Conservation (phyloP, 2,797 vertebrate genomes). For the Oreortyx pictus region DNA sequence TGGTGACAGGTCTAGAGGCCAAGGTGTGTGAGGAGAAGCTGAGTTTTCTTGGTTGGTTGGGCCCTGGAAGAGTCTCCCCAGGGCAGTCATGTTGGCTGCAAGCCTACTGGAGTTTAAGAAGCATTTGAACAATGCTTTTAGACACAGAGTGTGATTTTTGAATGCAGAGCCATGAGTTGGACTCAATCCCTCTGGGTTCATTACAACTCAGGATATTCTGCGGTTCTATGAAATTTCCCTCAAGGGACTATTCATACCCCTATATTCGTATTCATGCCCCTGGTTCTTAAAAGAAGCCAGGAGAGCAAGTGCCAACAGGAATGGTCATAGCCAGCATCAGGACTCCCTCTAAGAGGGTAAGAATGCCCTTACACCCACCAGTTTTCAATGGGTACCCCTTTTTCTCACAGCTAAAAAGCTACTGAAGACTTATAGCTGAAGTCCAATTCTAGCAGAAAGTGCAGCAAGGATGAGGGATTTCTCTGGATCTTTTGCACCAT, state of each 20-base stretch:
- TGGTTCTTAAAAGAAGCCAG: not conserved
- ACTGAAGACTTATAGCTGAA: not conserved
- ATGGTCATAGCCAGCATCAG: not conserved
- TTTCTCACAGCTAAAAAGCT: not conserved
- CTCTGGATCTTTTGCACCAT: not conserved
- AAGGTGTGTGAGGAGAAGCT: no score
- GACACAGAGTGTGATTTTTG: not conserved
- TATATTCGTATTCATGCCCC: not conserved
- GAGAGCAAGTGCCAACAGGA: not conserved
- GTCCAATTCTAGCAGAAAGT: slow-evolving; percentile 3
- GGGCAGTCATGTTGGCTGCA: no score
- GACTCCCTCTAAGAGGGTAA: not conserved
- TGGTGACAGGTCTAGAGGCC: no score
- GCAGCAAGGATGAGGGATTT: not conserved
- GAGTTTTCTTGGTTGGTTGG: no score
- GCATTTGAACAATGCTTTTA: not conserved
- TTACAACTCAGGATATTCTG: not conserved
- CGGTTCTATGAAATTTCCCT: not conserved
- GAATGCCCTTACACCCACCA: not conserved
- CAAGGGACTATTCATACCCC: not conserved
- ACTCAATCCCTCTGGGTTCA: not conserved
- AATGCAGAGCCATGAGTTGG: not conserved
- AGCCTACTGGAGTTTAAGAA: no score
- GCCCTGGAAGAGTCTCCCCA: no score
- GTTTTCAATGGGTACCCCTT: not conserved